Conservation (phyloP, 2,888 invertebrate genomes). For the Heliconius ismenius region DNA sequence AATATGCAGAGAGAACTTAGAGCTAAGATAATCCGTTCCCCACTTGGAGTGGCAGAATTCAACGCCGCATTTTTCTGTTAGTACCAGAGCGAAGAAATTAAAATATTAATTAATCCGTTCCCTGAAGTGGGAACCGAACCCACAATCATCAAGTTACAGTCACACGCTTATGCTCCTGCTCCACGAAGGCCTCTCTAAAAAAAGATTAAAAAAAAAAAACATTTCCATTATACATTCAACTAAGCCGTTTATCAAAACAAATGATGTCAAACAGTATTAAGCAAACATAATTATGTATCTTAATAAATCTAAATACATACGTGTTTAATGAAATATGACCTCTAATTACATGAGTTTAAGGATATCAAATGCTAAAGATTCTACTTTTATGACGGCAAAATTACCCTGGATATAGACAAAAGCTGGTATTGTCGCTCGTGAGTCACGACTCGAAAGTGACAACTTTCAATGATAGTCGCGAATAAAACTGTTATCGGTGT, state of each 20-base stretch:
- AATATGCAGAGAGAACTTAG: too few relatives aligned
- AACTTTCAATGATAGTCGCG: conserved; percentile 49
- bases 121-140: too few relatives aligned
- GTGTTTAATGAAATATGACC: conserved; percentile 31
- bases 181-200: neutral
- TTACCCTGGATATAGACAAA: conserved; percentile 46
- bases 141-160: too few relatives aligned
- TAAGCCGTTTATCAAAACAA: conserved; percentile 36
- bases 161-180: too few relatives aligned
- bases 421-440: conserved; percentile 48
- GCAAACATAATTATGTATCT: conserved; percentile 22
- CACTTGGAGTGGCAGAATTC: too few relatives aligned
- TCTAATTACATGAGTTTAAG: conserved; percentile 40
- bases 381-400: conserved; percentile 45
- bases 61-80: too few relatives aligned
- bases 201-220: neutral
- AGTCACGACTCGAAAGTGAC: conserved; percentile 52
- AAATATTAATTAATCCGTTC: too few relatives aligned
- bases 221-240: neutral
- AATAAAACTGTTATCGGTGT: conserved; percentile 45
- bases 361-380: conserved; percentile 43
- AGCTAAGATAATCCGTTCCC: too few relatives aligned
- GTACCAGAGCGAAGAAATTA: too few relatives aligned
- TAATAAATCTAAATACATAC: conserved; percentile 21
- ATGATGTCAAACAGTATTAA: conserved; percentile 36